Base-by-base conservation (phyloP, 2,113 vertebrate genomes). In the Antennarius striatus region DNA sequence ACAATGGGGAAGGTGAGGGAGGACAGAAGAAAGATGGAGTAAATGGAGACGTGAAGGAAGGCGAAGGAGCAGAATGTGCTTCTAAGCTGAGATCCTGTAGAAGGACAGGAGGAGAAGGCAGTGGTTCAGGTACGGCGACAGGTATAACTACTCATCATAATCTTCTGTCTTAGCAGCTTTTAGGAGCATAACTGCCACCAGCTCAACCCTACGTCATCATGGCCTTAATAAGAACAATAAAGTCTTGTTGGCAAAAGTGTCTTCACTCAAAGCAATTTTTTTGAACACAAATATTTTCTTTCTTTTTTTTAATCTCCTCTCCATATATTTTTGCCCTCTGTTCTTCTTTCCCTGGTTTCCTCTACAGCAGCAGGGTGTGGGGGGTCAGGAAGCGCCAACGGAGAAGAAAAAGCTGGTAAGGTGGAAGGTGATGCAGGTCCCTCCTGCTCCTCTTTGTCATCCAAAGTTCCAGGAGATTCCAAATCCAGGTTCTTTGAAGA, bases 401-500 rank as follows among this genome's bases (percentile, higher is more conserved):
- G 83, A 9, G 69, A 76, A 12, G 88, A 87, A 43, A 95, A 94
- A 56, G 69, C 88, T 52, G 84, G 86, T 60, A 93, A 94, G 54
- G 93, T 92, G 42, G 95, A 95, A 80, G 90, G 93, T 63, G 96
- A 98, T 71, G 95, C 96, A 39, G 96, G 96, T 48, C 98, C 98
- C 52, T 99, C 97, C 88, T 99, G 96, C 91, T 98, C 98, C 68
- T 98, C 96, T 16, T 91, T 93, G 50, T 83, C 93, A 7, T 93
- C 94, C 60, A 94, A 95, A 82, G 83, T 91, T 69, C 88, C 89
- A 79, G 93, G 91, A 80, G 93, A 95, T 82, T 82, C 94, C 82
- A 98, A 96, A 90, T 98, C 97, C 79, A 95, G 95, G 87, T 98
- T 98, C 89, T 99, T 99, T 91, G 97, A 99, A 68, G 97, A 99